Evolutionary conservation across 37 sponge, comb jelly and placozoan genomes (phyloP).

Genomic region (Halichondria panicea): DNA sequence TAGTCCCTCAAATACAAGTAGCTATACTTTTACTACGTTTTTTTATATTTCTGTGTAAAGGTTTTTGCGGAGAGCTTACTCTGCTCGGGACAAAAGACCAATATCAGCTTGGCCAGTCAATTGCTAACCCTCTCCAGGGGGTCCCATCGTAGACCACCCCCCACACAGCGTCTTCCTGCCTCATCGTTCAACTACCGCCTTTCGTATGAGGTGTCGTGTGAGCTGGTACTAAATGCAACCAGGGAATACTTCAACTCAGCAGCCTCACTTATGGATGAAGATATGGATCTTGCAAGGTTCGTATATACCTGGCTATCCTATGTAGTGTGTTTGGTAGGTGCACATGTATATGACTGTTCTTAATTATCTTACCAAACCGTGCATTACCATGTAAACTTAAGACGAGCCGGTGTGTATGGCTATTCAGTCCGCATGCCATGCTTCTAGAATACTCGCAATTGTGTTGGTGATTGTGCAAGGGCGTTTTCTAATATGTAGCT

Average conservation of each 20-base stretch:
- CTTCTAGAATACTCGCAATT: background rate
- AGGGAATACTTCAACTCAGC: slow-evolving; percentile 83
- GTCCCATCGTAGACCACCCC: too few relatives aligned
- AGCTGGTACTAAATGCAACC: slow-evolving; percentile 64
- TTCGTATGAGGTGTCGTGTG: slow-evolving; percentile 31
- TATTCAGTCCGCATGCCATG: too few relatives aligned
- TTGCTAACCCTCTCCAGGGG: slow-evolving; percentile 39
- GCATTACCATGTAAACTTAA: background rate
- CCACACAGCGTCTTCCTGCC: too few relatives aligned
- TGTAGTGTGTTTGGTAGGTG: slow-evolving; percentile 16
- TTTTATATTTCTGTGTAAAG: slow-evolving; percentile 31
- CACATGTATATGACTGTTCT: too few relatives aligned
- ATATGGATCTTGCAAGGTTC: slow-evolving; percentile 69
- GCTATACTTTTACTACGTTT: background rate
- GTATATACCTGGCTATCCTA: background rate
- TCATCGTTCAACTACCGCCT: slow-evolving; percentile 28
- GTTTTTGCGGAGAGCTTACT: slow-evolving; percentile 66
- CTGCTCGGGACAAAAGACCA: slow-evolving; percentile 42
- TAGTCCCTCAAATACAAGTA: background rate
- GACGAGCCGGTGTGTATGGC: background rate
- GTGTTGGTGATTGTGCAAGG: background rate
- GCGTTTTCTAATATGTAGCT: too few relatives aligned
- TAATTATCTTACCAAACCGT: too few relatives aligned
- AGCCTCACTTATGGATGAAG: slow-evolving; percentile 27
- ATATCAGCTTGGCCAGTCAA: slow-evolving; percentile 50